A percentile compares a stretch with the other conserved stretches of the same genome.
phyloP scores from a whole-genome alignment of 2,888 invertebrate species.

The Agrochola circellaris region DNA sequence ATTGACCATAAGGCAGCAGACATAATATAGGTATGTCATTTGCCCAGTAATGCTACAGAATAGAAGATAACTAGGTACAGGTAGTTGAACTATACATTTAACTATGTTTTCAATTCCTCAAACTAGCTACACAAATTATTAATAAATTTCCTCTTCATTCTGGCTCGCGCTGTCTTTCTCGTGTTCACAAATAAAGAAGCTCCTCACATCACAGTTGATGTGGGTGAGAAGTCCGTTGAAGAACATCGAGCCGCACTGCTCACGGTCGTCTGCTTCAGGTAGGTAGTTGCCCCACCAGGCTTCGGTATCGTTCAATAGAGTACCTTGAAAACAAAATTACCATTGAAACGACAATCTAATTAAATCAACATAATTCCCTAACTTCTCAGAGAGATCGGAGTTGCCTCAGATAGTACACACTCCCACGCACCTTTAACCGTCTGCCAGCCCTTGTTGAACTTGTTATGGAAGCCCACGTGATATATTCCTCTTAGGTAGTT shows the following conservation, averaged over 20 bases:
- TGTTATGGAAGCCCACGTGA: slow-evolving; percentile 71
- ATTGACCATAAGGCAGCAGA: no score
- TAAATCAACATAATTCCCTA: not conserved
- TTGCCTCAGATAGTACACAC: not conserved
- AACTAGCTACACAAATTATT: not conserved
- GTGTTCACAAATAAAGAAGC: not conserved
- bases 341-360: not conserved
- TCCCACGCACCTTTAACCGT: slow-evolving; percentile 73
- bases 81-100: no score
- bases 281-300: not conserved
- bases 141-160: not conserved
- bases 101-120: no score
- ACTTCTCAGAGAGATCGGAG: not conserved
- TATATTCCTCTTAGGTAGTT: slow-evolving; percentile 52
- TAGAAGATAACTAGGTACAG: no score
- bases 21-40: no score
- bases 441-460: slow-evolving; percentile 67
- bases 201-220: not conserved
- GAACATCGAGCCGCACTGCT: not conserved
- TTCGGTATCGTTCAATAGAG: not conserved
- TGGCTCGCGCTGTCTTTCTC: not conserved
- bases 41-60: no score
- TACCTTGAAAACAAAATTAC: not conserved
- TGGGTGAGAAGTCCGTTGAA: not conserved
- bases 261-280: not conserved